Evolutionary conservation across 2,888 invertebrate species (phyloP), one percentile per base, ranked within the genome.

Genomic region (Eilema caniola): DNA sequence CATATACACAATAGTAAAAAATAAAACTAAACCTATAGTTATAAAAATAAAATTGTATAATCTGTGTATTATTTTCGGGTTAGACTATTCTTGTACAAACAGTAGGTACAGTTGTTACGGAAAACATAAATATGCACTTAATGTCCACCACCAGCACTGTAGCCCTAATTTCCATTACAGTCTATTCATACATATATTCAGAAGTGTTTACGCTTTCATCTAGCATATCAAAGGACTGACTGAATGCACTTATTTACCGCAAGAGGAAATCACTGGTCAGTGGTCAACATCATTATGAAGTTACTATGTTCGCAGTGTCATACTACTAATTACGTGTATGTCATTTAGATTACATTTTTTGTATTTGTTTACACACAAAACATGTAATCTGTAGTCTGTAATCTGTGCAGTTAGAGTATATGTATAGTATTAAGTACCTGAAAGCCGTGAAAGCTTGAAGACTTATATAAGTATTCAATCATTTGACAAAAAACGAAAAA

Each of bases 201-300:
- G 53, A 53, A 53, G n/a, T 53, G 53, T 20, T 53, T 20, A 10
- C 20, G 3, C 53, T 53, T 53, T 53, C 53, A 53, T 53, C 3
- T 53, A n/a, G 2, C 16, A 7, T 53, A 53, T 53, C 53, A 53
- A n/a, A n/a, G n/a, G 53, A n/a, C 53, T n/a, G 8, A n/a, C 47
- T 47, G 47, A 20, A 7, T 20, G 47, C 47, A 47, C 5, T 47
- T 20, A 47, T 47, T 47, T 47, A 7, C 47, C 47, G 20, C 20
- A 20, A 53, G 53, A 53, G 20, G 8, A 53, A 53, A 53, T 10
- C n/a, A n/a, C 53, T 53, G 53, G 53, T 53, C 53, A 53, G 10
- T 53, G 53, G 53, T 53, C 53, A 53, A n/a, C n/a, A 53, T 53
- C 53, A 53, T 53, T 53, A 53, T 53, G 53, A n/a, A 20, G n/a